Percentiles rank a stretch among this genome's conserved stretches.
phyloP scores from a whole-genome alignment of 2,113 vertebrate genomes.

The Propithecus coquereli region DNA sequence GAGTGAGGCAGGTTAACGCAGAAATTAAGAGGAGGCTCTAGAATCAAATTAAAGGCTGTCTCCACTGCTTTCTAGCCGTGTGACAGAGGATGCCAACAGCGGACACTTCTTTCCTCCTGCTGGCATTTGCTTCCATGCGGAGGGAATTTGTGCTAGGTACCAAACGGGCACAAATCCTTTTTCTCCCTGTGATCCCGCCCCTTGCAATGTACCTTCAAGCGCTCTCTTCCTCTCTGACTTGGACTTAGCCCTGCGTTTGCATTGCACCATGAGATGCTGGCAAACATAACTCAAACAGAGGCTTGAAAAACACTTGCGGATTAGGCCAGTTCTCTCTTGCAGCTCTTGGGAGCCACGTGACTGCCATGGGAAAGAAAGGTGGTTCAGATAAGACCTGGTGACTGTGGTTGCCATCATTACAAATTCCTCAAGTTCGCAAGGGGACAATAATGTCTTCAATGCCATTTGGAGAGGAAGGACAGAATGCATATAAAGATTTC shows the following conservation, averaged over 20 bases:
- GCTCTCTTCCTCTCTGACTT: neutral
- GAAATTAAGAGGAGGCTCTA: neutral
- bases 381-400: neutral
- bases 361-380: neutral
- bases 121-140: neutral
- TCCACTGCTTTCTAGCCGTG: neutral
- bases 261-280: neutral
- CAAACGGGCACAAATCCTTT: no score
- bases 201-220: neutral
- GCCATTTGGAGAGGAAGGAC: neutral
- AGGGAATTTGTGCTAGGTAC: no score
- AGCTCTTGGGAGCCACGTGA: neutral
- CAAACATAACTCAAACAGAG: neutral
- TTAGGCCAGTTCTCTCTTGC: neutral
- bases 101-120: neutral
- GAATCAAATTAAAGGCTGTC: neutral
- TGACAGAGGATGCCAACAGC: neutral
- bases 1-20: neutral
- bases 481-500: neutral
- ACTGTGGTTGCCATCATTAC: neutral
- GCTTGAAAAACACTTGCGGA: neutral
- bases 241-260: neutral
- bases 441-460: neutral
- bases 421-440: neutral
- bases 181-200: neutral